Percentiles rank a stretch among this genome's conserved stretches.
Evolutionary conservation across 2,888 invertebrate genomes (phyloP).

Genomic region (Tineola bisselliella): DNA sequence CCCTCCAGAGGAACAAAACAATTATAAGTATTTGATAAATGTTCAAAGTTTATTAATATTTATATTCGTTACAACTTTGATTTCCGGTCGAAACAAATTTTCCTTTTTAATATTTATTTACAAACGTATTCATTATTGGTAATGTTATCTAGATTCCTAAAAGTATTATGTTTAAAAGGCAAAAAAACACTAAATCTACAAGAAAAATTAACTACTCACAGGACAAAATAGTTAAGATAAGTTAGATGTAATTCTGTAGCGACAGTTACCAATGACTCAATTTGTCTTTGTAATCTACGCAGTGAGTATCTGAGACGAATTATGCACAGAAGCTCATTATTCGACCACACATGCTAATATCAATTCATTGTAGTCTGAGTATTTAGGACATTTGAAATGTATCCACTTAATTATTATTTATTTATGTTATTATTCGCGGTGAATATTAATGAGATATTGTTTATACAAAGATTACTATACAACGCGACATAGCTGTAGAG

Average conservation of each 20-base stretch:
- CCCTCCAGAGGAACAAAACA: too few species aligned
- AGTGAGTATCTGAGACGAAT: slow-evolving; percentile 15
- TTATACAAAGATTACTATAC: background rate
- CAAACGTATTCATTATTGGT: too few species aligned
- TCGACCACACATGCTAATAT: background rate
- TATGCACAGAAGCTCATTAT: slow-evolving; percentile 3
- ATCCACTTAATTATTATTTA: background rate
- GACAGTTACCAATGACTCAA: slow-evolving; percentile 31
- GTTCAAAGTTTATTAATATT: too few species aligned
- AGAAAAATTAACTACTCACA: background rate
- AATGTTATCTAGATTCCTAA: background rate
- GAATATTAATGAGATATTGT: background rate
- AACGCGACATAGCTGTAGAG: background rate
- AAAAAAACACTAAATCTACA: background rate
- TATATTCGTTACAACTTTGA: too few species aligned
- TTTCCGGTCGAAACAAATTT: too few species aligned
- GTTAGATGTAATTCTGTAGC: slow-evolving; percentile 10
- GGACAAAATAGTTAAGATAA: background rate
- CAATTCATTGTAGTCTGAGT: background rate
- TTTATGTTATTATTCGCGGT: background rate
- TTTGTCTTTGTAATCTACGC: slow-evolving; percentile 32
- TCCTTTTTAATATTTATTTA: too few species aligned
- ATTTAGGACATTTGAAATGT: background rate
- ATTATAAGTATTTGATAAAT: too few species aligned
- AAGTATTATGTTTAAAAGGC: background rate